Base-by-base conservation (phyloP, 1,140 invertebrate genomes). In the Neotoxoptera formosana region DNA sequence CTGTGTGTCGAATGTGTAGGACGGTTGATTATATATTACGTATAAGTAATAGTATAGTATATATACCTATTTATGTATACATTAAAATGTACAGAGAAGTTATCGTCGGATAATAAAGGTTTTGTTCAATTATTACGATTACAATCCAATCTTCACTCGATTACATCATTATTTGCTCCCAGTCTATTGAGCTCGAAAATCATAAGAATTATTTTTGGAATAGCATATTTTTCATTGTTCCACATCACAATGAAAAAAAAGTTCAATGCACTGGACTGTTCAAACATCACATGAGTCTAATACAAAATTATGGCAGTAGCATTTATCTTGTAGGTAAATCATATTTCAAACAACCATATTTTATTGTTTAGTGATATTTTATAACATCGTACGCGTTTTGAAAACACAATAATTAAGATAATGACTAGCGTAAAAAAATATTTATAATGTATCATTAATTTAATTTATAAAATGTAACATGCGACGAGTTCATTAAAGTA, bases 201-300 rank as follows among this genome's bases (percentile, higher is more conserved):
- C 67, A 56, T 84, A 92, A 92, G 20, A 92, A 92, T 84, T 53
- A 83, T 92, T 92, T 92, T 92, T 53, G 30, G 25, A 51, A 92
- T 84, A n/a, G 21, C 76, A 84, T 84, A 86, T 86, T 93, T 53
- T 41, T 83, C 34, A 93, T 93, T 93, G 91, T 93, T 93, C 48
- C 81, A 45, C 56, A 86, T 86, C 48, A 84, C 91, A 86, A 93
- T 53, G 34, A 93, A 84, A 83, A 91, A 51, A 84, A 84, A 93
- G 91, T 93, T 93, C 67, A 84, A 93, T 86, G 76, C 51, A 53
- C 76, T 36, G 48, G 14, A 92, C 45, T 83, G 47, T 91, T 91
- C 45, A n/a, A 91, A 91, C 45, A 81, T 81, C 45, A 81, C 48
- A 76, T 34, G 41, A 81, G 30, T 91, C 45, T 21, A 81, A 51